A percentile compares a stretch with the other conserved stretches of the same genome.
Conservation (phyloP, 2,113 vertebrate genomes). For the Fulica atra region DNA sequence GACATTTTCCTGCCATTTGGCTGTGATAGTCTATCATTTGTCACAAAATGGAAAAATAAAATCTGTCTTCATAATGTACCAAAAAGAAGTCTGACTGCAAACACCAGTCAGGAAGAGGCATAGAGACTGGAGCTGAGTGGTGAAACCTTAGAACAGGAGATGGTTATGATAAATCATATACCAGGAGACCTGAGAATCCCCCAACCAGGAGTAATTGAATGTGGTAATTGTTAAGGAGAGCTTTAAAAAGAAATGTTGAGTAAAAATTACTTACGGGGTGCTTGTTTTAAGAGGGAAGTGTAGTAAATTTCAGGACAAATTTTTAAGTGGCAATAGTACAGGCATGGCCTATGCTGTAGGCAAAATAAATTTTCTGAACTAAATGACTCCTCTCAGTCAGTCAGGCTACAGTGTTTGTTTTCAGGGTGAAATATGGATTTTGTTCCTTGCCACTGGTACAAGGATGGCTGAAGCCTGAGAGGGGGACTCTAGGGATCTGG, state of each 20-base stretch:
- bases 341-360: background rate
- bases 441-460: background rate
- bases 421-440: slow-evolving; percentile 25
- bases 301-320: slow-evolving; percentile 60
- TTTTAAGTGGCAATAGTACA: slow-evolving; percentile 41
- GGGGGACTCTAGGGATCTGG: background rate
- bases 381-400: slow-evolving; percentile 46
- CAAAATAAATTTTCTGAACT: slow-evolving; percentile 49
- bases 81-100: slow-evolving; percentile 26
- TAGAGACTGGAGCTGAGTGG: background rate
- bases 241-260: slow-evolving; percentile 33
- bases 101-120: background rate
- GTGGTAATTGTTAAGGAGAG: slow-evolving; percentile 27
- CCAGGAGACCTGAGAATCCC: slow-evolving; percentile 27
- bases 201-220: background rate
- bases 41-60: slow-evolving; percentile 63
- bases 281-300: slow-evolving; percentile 57
- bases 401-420: slow-evolving; percentile 26
- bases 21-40: slow-evolving; percentile 57
- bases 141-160: slow-evolving; percentile 37
- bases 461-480: background rate
- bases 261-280: background rate
- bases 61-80: slow-evolving; percentile 23
- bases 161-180: slow-evolving; percentile 28
- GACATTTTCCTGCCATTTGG: slow-evolving; percentile 49